Conservation (phyloP, 2,888 invertebrate genomes). For the Cartodere bifasciata region DNA sequence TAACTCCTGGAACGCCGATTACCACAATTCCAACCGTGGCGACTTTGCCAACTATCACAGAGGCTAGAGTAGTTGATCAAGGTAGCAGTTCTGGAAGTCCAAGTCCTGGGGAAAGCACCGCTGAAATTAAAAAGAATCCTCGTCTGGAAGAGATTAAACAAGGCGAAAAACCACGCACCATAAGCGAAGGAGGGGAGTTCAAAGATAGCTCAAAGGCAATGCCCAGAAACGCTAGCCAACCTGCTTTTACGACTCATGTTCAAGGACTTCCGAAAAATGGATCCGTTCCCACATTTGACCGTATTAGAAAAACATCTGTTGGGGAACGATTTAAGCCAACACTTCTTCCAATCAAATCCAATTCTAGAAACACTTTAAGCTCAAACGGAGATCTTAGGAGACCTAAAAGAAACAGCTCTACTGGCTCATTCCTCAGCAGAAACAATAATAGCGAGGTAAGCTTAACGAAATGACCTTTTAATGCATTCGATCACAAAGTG, state of each 20-base stretch:
- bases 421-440: slow-evolving; percentile 44
- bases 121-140: slow-evolving; percentile 25
- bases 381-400: slow-evolving; percentile 65
- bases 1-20: slow-evolving; percentile 60
- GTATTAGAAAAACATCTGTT: slow-evolving; percentile 71
- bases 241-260: slow-evolving; percentile 57
- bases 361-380: slow-evolving; percentile 61
- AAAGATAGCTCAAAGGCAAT: slow-evolving; percentile 38
- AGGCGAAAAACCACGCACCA: slow-evolving; percentile 22
- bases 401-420: slow-evolving; percentile 40
- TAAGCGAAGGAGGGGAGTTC: slow-evolving; percentile 19
- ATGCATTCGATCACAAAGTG: neutral
- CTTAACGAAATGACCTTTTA: slow-evolving; percentile 12
- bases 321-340: slow-evolving; percentile 78
- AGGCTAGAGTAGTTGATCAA: slow-evolving; percentile 59
- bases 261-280: slow-evolving; percentile 70
- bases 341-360: slow-evolving; percentile 66
- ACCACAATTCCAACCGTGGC: slow-evolving; percentile 73
- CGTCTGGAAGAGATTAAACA: slow-evolving; percentile 34
- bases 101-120: slow-evolving; percentile 24
- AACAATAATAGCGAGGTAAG: slow-evolving; percentile 47
- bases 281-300: slow-evolving; percentile 80
- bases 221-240: slow-evolving; percentile 77
- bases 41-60: slow-evolving; percentile 80
- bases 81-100: slow-evolving; percentile 43